A percentile compares a stretch with the other conserved stretches of the same genome.
phyloP scores from a whole-genome alignment of 2,113 vertebrate species.

The mouse (Mus musculus) region GRCm39 chr17:89350501-89351000 shows the following conservation, averaged over 20 bases:
- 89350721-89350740: not conserved
- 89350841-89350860: constrained; percentile 26
- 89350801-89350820: not conserved
- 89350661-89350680: not conserved
- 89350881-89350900: not conserved
- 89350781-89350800: not conserved
- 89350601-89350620: not conserved
- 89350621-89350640: not conserved
- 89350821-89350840: not conserved
- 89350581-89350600: not conserved
- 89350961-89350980: not conserved
- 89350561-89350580: not conserved
- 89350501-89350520: not conserved
- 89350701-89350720: not conserved
- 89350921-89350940: not conserved
- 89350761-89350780: not conserved
- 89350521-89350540: not conserved
- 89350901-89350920: not conserved
- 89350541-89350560: not conserved
- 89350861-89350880: not conserved
- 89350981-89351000: not conserved
- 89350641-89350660: not conserved
- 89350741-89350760: not conserved
- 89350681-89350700: not conserved
- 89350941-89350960: not conserved